A percentile compares a stretch with the other conserved stretches of the same genome.
Conservation (phyloP, 2,113 vertebrate species). For the Phalacrocorax pelagicus region DNA sequence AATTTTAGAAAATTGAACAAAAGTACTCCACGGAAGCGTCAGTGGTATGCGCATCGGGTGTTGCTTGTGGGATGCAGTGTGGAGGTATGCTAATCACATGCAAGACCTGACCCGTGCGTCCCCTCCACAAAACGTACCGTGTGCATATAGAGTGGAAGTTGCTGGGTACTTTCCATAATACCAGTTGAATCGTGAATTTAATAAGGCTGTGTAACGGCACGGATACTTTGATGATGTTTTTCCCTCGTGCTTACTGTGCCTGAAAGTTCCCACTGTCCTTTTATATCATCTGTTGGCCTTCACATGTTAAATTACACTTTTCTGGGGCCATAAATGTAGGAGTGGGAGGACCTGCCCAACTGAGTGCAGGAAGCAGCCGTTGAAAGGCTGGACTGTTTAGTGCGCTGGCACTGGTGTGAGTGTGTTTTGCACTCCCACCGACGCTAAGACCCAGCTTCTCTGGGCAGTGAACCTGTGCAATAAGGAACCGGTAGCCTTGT, state of each 20-base stretch:
- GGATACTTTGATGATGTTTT: neutral
- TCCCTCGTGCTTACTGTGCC: accelerated
- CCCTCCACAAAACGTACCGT: neutral
- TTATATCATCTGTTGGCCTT: neutral
- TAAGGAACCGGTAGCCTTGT: neutral
- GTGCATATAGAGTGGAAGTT: accelerated
- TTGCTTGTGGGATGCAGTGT: neutral
- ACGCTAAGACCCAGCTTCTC: neutral
- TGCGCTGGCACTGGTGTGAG: accelerated
- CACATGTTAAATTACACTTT: neutral
- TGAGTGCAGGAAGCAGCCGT: neutral
- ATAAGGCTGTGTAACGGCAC: accelerated
- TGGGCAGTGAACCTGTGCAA: neutral
- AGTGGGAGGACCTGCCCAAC: neutral
- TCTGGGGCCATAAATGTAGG: neutral
- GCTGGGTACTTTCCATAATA: accelerated
- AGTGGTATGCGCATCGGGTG: accelerated
- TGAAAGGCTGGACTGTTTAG: neutral
- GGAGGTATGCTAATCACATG: neutral
- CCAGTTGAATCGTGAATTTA: accelerated
- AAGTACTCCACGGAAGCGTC: accelerated
- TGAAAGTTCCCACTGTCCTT: neutral
- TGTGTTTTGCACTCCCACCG: neutral
- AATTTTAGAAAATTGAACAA: neutral
- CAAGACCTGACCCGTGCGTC: neutral